Base-by-base conservation (phyloP, 1,140 invertebrate genomes). In the Watersipora subatra region DNA sequence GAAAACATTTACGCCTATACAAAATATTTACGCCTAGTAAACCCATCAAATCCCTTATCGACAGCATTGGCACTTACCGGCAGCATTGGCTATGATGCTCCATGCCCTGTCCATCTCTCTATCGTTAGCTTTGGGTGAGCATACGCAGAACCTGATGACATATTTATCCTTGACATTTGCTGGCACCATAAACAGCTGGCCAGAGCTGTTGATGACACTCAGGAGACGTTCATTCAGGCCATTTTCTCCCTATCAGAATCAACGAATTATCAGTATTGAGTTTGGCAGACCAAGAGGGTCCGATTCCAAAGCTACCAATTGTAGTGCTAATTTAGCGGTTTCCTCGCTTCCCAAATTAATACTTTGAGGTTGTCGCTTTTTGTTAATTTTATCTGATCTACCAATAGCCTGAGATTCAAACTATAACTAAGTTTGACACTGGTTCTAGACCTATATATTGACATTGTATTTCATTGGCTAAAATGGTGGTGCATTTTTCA, bases 181-280 rank as follows among this genome's bases (percentile, higher is more conserved):
- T 0, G 94, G 94, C 1, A 98, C 92, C 93, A 98, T 97, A 76
- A 98, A 95, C 62, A 99, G 81, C 77, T 92, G 91, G 3, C 94
- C 94, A 2, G 92, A 95, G 63, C 90, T 93, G 74, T 99, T 99
- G 67, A 99, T 94, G 61, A 86, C 86, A 62, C 91, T 91, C 62
- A 99, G 80, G 1, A 99, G 81, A 75, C 92, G 93, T 79, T 97
- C 92, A 78, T 97, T 99, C 19, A 96, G 73, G 70, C 89, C 88
- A 74, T 97, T 91, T 12, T 86, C 84, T 27, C 92, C 93, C 78
- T 89, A 85, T 26, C 69, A 66, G 55, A 24, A 30, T 30, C 2
- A 58, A 57, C 1, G n/a, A n/a, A n/a, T n/a, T n/a, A n/a, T n/a
- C 22, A 22, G 56, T 29, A 2, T 22, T 24, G 19, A 24, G 22